Percentiles rank a stretch among this genome's conserved stretches.
These are phyloP conservation scores for Meliscaeva auricollis DNA, from an alignment of 2,888 invertebrate species.

Conservation along the genomic window DNA sequence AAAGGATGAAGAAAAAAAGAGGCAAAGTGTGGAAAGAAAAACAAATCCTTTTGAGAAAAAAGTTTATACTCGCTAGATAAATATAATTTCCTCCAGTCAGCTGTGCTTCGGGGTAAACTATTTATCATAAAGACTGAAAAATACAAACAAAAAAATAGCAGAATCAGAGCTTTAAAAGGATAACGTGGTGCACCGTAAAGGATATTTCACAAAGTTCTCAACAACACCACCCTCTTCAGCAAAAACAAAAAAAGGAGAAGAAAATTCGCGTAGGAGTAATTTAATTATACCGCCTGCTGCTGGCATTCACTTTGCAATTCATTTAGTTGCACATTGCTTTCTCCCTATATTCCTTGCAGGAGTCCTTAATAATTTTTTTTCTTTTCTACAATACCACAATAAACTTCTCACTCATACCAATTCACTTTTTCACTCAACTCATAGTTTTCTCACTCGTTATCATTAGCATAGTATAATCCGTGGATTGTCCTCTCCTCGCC, in stretches of 20 bases:
- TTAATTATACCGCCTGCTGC: constrained; percentile 39
- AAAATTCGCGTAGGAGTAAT: constrained; percentile 33
- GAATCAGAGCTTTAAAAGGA: constrained; percentile 14
- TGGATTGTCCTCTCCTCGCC: constrained; percentile 47
- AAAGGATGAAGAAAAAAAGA: not conserved
- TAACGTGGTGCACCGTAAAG: constrained; percentile 12
- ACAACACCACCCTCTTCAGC: not conserved
- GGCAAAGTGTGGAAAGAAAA: not conserved
- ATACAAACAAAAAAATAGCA: not conserved
- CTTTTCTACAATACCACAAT: too few species aligned
- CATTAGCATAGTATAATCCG: constrained; percentile 61
- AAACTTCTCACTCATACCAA: not conserved
- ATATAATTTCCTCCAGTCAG: constrained; percentile 48
- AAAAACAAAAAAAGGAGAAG: not conserved
- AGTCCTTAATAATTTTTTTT: not conserved
- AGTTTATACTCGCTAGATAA: not conserved
- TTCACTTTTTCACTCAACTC: constrained; percentile 4
- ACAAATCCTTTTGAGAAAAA: constrained; percentile 22
- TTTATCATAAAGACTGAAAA: constrained; percentile 25
- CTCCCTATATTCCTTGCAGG: not conserved
- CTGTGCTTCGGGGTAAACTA: constrained; percentile 30
- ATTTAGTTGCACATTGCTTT: constrained; percentile 32
- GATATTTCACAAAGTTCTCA: not conserved
- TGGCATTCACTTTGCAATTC: constrained; percentile 38
- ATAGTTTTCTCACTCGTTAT: constrained; percentile 53